Conservation (phyloP, 2,113 vertebrate genomes). For the Bungarus multicinctus region DNA sequence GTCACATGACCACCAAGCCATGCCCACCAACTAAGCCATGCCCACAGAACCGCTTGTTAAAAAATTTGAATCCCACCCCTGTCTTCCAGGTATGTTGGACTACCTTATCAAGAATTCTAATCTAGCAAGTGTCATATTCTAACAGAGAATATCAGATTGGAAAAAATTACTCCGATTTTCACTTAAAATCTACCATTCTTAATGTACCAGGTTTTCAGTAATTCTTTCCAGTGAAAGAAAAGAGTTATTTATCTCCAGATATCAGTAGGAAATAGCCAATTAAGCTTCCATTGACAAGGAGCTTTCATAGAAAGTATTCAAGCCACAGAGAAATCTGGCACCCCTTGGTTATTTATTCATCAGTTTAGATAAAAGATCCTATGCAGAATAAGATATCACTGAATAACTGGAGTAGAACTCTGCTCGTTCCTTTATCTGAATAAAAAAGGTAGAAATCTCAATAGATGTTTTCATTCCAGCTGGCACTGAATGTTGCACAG, state of each 20-base stretch:
- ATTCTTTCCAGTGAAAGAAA: neutral
- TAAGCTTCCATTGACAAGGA: too few species aligned
- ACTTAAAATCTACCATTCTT: neutral
- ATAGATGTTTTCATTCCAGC: neutral
- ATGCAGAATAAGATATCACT: neutral
- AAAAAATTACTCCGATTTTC: neutral
- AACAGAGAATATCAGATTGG: neutral
- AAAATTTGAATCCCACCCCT: too few species aligned
- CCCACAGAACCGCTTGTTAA: too few species aligned
- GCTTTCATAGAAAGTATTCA: neutral
- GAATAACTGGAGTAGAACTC: neutral
- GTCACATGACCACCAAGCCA: too few species aligned
- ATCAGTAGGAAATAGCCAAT: neutral
- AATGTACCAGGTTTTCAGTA: neutral
- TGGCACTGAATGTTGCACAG: neutral
- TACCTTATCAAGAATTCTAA: neutral
- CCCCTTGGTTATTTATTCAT: neutral
- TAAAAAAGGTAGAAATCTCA: neutral
- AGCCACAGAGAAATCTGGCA: neutral
- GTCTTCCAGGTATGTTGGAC: neutral
- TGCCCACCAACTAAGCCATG: too few species aligned
- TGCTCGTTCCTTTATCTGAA: neutral
- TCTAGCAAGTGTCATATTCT: neutral
- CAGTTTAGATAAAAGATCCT: neutral
- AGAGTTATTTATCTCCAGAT: neutral